Evolutionary conservation across 2,888 invertebrate genomes (phyloP).

Genomic region (Leucozona laternaria): DNA sequence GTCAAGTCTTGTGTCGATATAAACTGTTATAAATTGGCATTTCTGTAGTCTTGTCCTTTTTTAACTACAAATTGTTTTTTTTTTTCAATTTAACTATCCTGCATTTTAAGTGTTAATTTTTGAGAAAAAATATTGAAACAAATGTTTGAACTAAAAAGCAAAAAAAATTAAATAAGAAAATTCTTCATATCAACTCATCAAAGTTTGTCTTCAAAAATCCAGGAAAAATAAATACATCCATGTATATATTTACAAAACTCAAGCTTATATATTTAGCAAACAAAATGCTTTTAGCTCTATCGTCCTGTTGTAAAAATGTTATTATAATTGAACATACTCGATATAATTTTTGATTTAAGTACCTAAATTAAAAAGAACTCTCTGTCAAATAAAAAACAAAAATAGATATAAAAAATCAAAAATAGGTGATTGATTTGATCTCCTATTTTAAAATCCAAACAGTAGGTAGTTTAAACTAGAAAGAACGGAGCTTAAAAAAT

Average conservation of each 20-base stretch:
- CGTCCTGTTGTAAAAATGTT: conserved; percentile 69
- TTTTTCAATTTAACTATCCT: conserved; percentile 2
- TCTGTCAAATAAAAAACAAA: conserved; percentile 15
- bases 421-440: conserved; percentile 47
- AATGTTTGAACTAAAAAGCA: neutral
- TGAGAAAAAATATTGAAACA: neutral
- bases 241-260: conserved; percentile 17
- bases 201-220: neutral
- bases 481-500: neutral
- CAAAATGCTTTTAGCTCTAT: neutral
- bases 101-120: neutral
- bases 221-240: neutral
- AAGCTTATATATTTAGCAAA: neutral
- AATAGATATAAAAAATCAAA: conserved; percentile 21
- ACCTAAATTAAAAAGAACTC: conserved; percentile 15
- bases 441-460: conserved; percentile 52
- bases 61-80: conserved; percentile 1
- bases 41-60: too few relatives aligned
- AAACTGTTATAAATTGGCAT: too few relatives aligned
- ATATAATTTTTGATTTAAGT: conserved; percentile 29
- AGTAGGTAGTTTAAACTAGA: conserved; percentile 54
- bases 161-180: neutral
- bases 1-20: too few relatives aligned
- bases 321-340: conserved; percentile 57
- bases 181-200: neutral